These are phyloP conservation scores for Drosophila anomelani DNA, from an alignment of 2,888 invertebrate genomes.

Conservation along the genomic window DNA sequence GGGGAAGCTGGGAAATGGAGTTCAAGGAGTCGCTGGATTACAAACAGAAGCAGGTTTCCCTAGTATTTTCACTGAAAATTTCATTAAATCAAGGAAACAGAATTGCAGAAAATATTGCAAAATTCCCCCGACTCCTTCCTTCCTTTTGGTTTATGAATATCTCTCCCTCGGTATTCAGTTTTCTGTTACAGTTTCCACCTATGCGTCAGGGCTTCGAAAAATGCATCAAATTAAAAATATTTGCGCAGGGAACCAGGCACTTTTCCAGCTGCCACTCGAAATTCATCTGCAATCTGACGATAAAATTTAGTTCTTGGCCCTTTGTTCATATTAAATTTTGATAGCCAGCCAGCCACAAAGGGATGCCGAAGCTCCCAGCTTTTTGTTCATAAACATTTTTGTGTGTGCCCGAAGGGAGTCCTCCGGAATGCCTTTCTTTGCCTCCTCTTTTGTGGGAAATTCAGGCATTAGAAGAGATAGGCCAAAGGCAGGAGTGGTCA, in stretches of 20 bases:
- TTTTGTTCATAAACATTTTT: slow-evolving; percentile 66
- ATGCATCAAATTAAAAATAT: slow-evolving; percentile 64
- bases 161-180: not conserved
- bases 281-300: slow-evolving; percentile 26
- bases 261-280: slow-evolving; percentile 13
- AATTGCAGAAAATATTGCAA: not conserved
- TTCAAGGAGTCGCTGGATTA: not conserved
- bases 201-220: slow-evolving; percentile 37
- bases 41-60: no score
- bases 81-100: not conserved
- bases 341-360: slow-evolving; percentile 54
- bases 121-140: not conserved
- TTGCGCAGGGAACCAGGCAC: slow-evolving; percentile 45
- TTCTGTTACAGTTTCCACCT: slow-evolving; percentile 15
- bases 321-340: slow-evolving; percentile 70
- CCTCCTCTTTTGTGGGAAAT: slow-evolving; percentile 46
- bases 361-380: slow-evolving; percentile 51
- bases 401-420: slow-evolving; percentile 48
- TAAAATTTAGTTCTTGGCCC: slow-evolving; percentile 43
- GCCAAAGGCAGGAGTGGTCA: slow-evolving; percentile 29
- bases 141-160: not conserved
- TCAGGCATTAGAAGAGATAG: slow-evolving; percentile 41
- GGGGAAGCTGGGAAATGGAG: slow-evolving; percentile 26
- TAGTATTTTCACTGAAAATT: slow-evolving; percentile 1
- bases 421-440: slow-evolving; percentile 55